These are phyloP conservation scores for Rhombomys opimus DNA, from an alignment of 2,113 vertebrate species.

Conservation along the genomic window DNA sequence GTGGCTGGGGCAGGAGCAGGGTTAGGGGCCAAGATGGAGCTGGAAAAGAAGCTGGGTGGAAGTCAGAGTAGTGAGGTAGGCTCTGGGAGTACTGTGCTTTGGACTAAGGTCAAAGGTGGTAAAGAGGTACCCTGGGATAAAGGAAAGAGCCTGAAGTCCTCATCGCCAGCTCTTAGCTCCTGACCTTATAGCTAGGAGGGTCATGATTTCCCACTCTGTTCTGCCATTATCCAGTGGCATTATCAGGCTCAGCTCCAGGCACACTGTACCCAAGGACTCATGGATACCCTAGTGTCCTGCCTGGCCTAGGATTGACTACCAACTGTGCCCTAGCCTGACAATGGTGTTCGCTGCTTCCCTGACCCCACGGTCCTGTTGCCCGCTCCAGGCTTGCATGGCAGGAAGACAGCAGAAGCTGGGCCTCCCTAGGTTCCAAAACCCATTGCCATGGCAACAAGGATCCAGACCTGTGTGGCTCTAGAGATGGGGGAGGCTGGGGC, in stretches of 20 bases:
- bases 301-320: neutral
- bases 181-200: fast-evolving
- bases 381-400: neutral
- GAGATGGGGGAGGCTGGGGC: neutral
- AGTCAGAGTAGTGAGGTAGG: neutral
- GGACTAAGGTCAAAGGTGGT: neutral
- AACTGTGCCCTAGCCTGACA: neutral
- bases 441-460: conserved; percentile 57
- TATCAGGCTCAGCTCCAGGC: neutral
- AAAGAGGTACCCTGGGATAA: fast-evolving
- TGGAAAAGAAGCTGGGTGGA: neutral
- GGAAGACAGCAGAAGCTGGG: neutral
- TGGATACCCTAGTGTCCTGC: fast-evolving
- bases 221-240: neutral
- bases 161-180: neutral
- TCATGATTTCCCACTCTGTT: fast-evolving
- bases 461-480: conserved; percentile 1
- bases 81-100: neutral
- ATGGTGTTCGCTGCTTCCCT: neutral
- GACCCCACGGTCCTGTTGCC: neutral
- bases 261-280: neutral
- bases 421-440: neutral
- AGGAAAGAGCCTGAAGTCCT: neutral
- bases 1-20: neutral
- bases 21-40: neutral